A percentile compares a stretch with the other conserved stretches of the same genome.
Evolutionary conservation across 2,113 vertebrate species (phyloP).

Genomic region (Mesoclemmys tuberculata): DNA sequence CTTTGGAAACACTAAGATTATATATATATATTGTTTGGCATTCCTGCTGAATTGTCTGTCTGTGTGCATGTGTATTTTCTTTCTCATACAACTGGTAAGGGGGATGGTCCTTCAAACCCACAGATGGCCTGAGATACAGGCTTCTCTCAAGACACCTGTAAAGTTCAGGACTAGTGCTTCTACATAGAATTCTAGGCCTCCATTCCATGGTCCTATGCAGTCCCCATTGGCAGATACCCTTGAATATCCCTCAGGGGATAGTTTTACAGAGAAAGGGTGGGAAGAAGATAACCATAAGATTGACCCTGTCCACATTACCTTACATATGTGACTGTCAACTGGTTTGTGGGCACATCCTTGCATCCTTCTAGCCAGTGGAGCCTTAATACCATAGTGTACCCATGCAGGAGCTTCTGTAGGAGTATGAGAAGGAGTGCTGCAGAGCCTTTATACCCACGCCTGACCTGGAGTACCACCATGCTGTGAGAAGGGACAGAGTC

Average conservation of each 20-base stretch:
- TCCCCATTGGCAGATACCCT: neutral
- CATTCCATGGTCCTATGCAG: neutral
- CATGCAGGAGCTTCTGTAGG: neutral
- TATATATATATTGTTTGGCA: neutral
- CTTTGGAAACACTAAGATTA: neutral
- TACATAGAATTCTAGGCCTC: neutral
- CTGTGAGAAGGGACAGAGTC: neutral
- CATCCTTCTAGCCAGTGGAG: neutral
- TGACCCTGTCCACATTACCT: neutral
- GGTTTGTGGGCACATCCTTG: neutral
- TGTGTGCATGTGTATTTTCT: accelerated
- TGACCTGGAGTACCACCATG: neutral
- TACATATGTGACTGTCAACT: neutral
- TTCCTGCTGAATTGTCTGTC: neutral
- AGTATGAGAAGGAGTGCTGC: neutral
- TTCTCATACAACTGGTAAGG: accelerated
- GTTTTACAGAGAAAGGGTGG: neutral
- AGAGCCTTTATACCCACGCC: neutral
- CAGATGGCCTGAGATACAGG: neutral
- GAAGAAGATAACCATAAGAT: neutral
- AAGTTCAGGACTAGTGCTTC: neutral
- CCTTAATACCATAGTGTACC: neutral
- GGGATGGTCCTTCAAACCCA: neutral
- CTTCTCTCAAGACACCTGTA: neutral
- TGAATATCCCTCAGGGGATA: neutral